Evolutionary conservation across 2,113 vertebrate species (phyloP), one percentile per base, ranked within the genome.

Genomic region (Ctenodactylus gundi): DNA sequence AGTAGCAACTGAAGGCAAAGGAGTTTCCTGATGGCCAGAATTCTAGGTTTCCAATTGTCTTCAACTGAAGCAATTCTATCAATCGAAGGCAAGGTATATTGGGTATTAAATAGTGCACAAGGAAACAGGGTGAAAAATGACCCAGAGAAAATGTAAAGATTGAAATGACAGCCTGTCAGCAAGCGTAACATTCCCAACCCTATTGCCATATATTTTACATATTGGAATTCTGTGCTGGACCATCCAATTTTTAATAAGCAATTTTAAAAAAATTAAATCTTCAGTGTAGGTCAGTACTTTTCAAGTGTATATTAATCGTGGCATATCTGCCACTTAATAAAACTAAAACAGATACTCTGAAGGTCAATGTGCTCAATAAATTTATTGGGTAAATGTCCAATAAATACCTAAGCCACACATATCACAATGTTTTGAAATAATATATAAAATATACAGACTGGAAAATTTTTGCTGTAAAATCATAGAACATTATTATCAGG

Each of bases 381-480:
- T 7, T 12, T 53, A 81, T 77, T 86, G 41, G 55, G 70, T 87
- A 85, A 70, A 89, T 80, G 13, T 87, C 34, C 13, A 67, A 70
- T 86, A 84, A 84, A 86, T 65, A 91, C 41, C 41, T 86, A 75
- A 83, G 60, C 46, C 70, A 68, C 8, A 70, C 60, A n/a, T 10
- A 72, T 41, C 70, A 83, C 53, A 41, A 95, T 81, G 31, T 86
- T 95, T 95, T 90, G 64, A 87, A 92, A 91, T 53, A 62, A 84
- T 39, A 87, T 55, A 89, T 80, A 20, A 94, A 80, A 81, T 67
- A 81, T 67, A 88, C 88, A 65, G 64, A 31, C 36, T 76, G 25
- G 29, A 94, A 91, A 84, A 39, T 51, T n/a, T 95, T 86, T 84
- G 57, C 80, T 89, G 27, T 86, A 55, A 94, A 90, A 76, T 34